Evolutionary conservation across 2,797 vertebrate genomes (phyloP).

Genomic region (Crenuchus spilurus): DNA sequence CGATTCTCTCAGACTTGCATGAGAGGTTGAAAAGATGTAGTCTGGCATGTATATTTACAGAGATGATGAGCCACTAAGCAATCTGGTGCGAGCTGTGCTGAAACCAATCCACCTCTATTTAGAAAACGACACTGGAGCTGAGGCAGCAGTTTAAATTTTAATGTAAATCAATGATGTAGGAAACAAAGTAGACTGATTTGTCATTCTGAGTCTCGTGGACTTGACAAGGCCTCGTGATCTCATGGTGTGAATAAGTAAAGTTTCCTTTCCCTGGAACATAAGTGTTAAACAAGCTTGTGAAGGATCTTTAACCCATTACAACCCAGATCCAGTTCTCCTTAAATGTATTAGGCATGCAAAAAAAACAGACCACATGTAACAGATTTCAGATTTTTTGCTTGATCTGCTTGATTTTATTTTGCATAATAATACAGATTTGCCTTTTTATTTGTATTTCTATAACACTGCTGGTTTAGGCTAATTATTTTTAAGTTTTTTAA

Average conservation of each 20-base stretch:
- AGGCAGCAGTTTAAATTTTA: conserved; percentile 70
- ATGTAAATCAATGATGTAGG: conserved; percentile 78
- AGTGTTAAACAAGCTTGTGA: conserved; percentile 52
- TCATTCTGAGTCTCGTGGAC: conserved; percentile 59
- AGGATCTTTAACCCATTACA: background rate
- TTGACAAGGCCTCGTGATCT: conserved; percentile 58
- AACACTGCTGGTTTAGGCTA: too few species aligned
- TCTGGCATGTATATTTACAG: conserved; percentile 11
- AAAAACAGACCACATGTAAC: too few species aligned
- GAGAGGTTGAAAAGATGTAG: too few species aligned
- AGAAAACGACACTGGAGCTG: conserved; percentile 65
- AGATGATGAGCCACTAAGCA: conserved; percentile 8
- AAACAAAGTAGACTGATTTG: conserved; percentile 79
- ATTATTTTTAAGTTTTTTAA: too few species aligned
- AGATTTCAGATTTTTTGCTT: too few species aligned
- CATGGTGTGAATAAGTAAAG: conserved; percentile 72
- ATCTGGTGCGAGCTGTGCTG: conserved; percentile 51
- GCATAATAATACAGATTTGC: too few species aligned
- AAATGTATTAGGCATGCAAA: too few species aligned
- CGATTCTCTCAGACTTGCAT: too few species aligned
- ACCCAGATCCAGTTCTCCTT: too few species aligned
- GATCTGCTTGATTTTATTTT: too few species aligned
- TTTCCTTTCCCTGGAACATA: conserved; percentile 47
- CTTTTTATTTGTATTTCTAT: too few species aligned
- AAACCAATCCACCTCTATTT: conserved; percentile 58